Base-by-base conservation (phyloP, 2,888 invertebrate species). In the Pristionchus entomophagus region DNA sequence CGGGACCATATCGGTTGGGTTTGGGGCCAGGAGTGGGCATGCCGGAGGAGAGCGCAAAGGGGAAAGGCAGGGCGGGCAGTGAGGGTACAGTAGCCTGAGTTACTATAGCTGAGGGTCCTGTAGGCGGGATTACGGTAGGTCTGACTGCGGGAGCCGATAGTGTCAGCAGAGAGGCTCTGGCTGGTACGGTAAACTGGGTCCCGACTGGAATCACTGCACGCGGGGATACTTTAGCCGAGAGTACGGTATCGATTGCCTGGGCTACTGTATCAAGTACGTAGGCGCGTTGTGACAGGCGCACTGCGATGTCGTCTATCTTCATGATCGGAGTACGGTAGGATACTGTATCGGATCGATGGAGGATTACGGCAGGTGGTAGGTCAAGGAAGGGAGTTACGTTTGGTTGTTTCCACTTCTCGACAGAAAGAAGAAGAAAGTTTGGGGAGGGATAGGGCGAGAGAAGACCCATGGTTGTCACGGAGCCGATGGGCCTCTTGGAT, bases 251-350 rank as follows among this genome's bases (percentile, higher is more conserved):
- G n/a, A n/a, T n/a, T n/a, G 41, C 12, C n/a, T 35, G 26, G 35
- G 2, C 35, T 0, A 29, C 65, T 10, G 62, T 14, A 62, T 12
- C 62, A 2, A 22, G n/a, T n/a, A n/a, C 35, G 6, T 32, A 65
- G 12, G 65, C 65, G 5, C 73, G 45, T 26, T 41, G 26, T 2
- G 73, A 41, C 10, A 73, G 41, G 10, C 41, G 0, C 73, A 41
- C 73, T 10, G 73, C 73, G 41, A 73, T 73, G 12, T 73, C 73
- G 26, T 73, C 73, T 41, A 73, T 73, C 26, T 14, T 38, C 73
- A 73, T 73, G 0, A 22, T 59, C 2, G 29, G 59, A 14, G 41
- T 69, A n/a, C 38, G 73, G 41, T 73, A 45, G 12, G 73, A n/a
- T n/a, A n/a, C n/a, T n/a, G n/a, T n/a, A n/a, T n/a, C n/a, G n/a